Evolutionary conservation across 2,888 invertebrate species (phyloP).

Genomic region (Eristalis tenax): DNA sequence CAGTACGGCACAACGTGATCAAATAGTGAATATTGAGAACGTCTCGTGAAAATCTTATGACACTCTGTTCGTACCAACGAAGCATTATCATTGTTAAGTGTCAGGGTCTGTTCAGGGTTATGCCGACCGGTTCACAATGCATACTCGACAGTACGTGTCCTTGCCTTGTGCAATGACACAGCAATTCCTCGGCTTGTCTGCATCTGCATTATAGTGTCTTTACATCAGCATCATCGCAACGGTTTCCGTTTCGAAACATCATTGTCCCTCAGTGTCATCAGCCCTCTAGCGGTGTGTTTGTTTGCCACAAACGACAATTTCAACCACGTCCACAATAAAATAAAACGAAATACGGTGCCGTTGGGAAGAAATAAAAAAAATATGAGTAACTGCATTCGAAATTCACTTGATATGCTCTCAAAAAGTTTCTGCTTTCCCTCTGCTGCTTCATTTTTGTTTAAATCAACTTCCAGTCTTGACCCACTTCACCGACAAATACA

Average conservation of each 20-base stretch:
- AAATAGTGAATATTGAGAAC: too few relatives aligned
- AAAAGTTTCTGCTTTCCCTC: not conserved
- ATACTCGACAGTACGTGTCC: slow-evolving; percentile 20
- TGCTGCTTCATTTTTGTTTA: not conserved
- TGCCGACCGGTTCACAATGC: not conserved
- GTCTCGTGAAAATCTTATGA: slow-evolving; percentile 24
- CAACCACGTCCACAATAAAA: slow-evolving; percentile 14
- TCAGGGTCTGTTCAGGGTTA: slow-evolving; percentile 3
- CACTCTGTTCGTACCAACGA: slow-evolving; percentile 53
- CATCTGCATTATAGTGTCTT: slow-evolving; percentile 36
- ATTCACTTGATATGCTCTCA: slow-evolving; percentile 43
- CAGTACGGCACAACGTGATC: too few relatives aligned
- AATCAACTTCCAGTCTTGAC: slow-evolving; percentile 50
- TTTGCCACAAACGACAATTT: not conserved
- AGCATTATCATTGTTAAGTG: slow-evolving; percentile 38
- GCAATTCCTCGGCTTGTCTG: not conserved
- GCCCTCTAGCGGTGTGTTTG: not conserved
- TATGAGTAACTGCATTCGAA: slow-evolving; percentile 39
- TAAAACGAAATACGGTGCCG: not conserved
- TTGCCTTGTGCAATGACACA: slow-evolving; percentile 24
- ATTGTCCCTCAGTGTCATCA: not conserved
- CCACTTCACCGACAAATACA: slow-evolving; percentile 57
- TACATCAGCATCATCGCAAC: slow-evolving; percentile 31
- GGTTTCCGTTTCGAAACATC: slow-evolving; percentile 23
- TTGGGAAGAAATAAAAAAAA: not conserved